Evolutionary conservation across 2,113 vertebrate species (phyloP).

Genomic region (Chaetodon trifascialis): DNA sequence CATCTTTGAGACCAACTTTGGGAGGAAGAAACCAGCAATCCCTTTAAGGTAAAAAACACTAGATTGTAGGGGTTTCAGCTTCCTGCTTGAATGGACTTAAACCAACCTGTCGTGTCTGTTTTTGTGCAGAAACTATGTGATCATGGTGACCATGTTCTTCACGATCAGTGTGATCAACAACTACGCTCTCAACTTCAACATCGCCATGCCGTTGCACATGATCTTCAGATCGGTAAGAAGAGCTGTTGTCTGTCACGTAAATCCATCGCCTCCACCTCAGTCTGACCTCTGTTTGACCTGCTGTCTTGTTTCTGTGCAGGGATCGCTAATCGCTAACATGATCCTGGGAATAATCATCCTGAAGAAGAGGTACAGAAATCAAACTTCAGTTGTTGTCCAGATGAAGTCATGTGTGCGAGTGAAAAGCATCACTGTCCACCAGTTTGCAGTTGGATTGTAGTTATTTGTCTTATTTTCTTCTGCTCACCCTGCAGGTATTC

Average conservation of each 20-base stretch:
- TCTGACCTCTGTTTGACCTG: constrained; percentile 7
- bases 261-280: background rate
- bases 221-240: constrained; percentile 98
- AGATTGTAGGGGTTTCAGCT: background rate
- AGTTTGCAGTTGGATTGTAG: background rate
- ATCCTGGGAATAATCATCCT: constrained; percentile 94
- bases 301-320: constrained; percentile 81
- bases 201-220: constrained; percentile 98
- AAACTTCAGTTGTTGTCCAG: background rate
- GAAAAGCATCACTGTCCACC: background rate
- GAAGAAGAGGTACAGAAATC: constrained; percentile 91
- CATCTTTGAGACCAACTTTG: constrained; percentile 91
- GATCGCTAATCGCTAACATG: constrained; percentile 98
- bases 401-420: background rate
- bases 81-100: background rate
- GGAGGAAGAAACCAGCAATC: constrained; percentile 91
- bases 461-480: background rate
- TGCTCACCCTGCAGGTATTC: constrained; percentile 87
- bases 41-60: constrained; percentile 87
- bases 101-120: background rate
- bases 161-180: constrained; percentile 97
- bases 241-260: background rate
- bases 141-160: constrained; percentile 99
- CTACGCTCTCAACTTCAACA: constrained; percentile 96
- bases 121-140: constrained; percentile 88